Percentiles rank a stretch among this genome's conserved stretches.
Conservation (phyloP, 2,797 vertebrate genomes). For the Cheirogaleus major region DNA sequence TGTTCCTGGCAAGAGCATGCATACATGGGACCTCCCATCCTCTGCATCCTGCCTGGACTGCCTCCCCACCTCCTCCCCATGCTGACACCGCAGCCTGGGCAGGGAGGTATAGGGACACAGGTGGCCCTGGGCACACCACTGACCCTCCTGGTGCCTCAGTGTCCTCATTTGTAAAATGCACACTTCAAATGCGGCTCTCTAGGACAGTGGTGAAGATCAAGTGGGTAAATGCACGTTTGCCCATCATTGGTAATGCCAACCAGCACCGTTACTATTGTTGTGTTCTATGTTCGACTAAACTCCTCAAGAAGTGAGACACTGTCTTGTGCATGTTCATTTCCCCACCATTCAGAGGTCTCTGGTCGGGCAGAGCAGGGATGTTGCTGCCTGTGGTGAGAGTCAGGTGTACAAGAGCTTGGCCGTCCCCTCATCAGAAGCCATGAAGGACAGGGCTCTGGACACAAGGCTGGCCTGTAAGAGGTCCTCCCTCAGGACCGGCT, state of each 20-base stretch:
- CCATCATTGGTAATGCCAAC: rapidly evolving
- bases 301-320: not conserved
- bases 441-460: not conserved
- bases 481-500: not conserved
- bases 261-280: not conserved
- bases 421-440: not conserved
- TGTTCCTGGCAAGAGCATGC: not conserved
- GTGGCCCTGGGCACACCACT: rapidly evolving
- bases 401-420: not conserved
- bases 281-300: not conserved
- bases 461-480: not conserved
- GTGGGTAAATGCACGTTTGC: not conserved
- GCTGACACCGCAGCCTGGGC: not conserved
- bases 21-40: rapidly evolving
- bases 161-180: not conserved
- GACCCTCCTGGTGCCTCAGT: not conserved
- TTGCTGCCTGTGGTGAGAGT: not conserved
- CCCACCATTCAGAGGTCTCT: rapidly evolving
- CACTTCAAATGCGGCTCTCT: rapidly evolving
- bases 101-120: not conserved
- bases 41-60: not conserved
- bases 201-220: not conserved
- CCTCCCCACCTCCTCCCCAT: rapidly evolving
- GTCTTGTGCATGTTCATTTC: not conserved
- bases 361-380: rapidly evolving